Base-by-base conservation (phyloP, 2,888 invertebrate species). In the Idaea biselata region DNA sequence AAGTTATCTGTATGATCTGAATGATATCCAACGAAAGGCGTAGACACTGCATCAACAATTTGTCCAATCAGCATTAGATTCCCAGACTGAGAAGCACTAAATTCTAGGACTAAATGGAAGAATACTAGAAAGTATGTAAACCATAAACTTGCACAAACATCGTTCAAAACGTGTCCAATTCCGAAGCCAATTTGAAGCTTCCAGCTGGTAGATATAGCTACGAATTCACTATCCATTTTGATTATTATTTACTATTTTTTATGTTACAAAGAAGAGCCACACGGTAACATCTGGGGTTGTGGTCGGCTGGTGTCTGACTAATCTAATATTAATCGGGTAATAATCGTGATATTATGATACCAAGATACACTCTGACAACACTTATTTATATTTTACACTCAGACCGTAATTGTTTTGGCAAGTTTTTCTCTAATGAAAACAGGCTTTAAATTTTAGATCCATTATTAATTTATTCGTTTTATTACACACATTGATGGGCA, bases 81-180 rank as follows among this genome's bases (percentile, higher is more conserved):
- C 31, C 94, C 94, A 31, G 94, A 94, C 68, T 93, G 93, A 33
- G 89, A 85, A 33, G 94, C 89, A 72, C 88, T 91, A 76, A 94
- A 93, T 76, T 93, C 91, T 58, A 94, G 82, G 53, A 94, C 93
- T 74, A 94, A 88, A 82, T 94, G 94, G 70, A 97, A 95, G 86
- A 95, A 98, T 60, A 98, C 95, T 73, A 98, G 93, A 58, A 97
- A 94, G 85, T 98, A 98, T 1, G 97, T 97, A 86, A 98, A 98
- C 98, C 98, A 98, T 94, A 98, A 96, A 65, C 97, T 96, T 17
- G 98, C 97, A 87, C 97, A 97, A 56, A 98, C 94, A 88, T 99
- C 98, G 86, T 98, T 99, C 73, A 97, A 93, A 60, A 98, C 94
- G 87, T 98, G 98, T 0, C 98, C 98, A 60, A 97, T 94, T 57